A percentile compares a stretch with the other conserved stretches of the same genome.
phyloP scores from a whole-genome alignment of 2,797 vertebrate species.

The Pangasius krempfi region DNA sequence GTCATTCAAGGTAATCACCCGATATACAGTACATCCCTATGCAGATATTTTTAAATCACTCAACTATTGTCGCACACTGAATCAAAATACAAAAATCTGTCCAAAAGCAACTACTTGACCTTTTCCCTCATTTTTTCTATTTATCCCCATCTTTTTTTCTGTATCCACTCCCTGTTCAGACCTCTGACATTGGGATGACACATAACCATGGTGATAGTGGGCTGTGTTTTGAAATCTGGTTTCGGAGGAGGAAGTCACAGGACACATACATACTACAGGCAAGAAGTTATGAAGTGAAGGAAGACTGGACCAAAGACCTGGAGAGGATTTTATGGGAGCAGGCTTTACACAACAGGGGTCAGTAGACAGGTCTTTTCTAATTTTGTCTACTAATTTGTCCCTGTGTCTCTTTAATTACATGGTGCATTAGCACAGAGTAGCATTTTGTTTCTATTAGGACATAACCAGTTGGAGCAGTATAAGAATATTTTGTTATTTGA shows the following conservation, averaged over 20 bases:
- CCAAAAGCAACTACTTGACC: neutral
- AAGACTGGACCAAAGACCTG: slow-evolving; percentile 80
- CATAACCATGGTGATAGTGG: slow-evolving; percentile 81
- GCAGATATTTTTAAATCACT: neutral
- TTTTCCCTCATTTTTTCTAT: neutral
- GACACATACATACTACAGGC: slow-evolving; percentile 82
- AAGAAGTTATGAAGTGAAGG: slow-evolving; percentile 70
- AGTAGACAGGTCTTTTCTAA: slow-evolving; percentile 11
- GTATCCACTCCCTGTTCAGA: slow-evolving; percentile 64
- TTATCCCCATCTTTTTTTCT: neutral
- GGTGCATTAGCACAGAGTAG: neutral
- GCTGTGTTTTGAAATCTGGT: slow-evolving; percentile 86
- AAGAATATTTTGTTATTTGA: neutral
- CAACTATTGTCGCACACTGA: neutral
- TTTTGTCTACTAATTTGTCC: neutral
- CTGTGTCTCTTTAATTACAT: neutral
- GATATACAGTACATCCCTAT: neutral
- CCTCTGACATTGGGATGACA: slow-evolving; percentile 82
- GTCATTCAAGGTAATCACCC: slow-evolving; percentile 78
- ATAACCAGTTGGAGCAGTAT: neutral
- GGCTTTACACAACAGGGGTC: slow-evolving; percentile 82
- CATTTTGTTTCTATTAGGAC: neutral
- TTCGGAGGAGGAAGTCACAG: slow-evolving; percentile 81
- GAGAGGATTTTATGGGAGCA: slow-evolving; percentile 85
- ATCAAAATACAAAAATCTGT: neutral